Conservation (phyloP, 2,888 invertebrate species). For the Macaria liturata region DNA sequence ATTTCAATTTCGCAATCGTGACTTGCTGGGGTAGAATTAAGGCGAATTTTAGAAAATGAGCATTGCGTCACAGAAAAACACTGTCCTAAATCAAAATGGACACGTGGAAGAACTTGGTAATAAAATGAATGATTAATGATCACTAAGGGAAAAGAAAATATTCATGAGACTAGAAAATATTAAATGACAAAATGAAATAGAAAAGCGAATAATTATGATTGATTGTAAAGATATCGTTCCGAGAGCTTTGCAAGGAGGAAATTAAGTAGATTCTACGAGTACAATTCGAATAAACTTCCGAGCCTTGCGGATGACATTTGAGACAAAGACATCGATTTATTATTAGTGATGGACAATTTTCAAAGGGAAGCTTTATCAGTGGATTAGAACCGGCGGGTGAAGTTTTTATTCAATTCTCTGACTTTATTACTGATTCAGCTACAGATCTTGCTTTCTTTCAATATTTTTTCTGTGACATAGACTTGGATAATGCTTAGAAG, state of each 20-base stretch:
- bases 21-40: too few species aligned
- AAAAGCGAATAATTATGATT: conserved; percentile 27
- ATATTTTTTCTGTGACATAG: too few species aligned
- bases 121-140: conserved; percentile 25
- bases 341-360: conserved; percentile 35
- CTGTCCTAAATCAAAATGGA: conserved; percentile 25
- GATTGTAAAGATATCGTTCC: conserved; percentile 24
- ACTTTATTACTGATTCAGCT: conserved; percentile 18
- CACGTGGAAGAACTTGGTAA: conserved; percentile 37
- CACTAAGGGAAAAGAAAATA: conserved; percentile 19
- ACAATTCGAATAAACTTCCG: conserved; percentile 28
- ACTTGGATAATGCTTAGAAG: too few species aligned
- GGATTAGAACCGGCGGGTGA: conserved; percentile 23
- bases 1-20: too few species aligned
- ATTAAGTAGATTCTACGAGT: conserved; percentile 18
- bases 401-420: conserved; percentile 32
- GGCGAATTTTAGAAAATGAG: background rate
- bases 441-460: too few species aligned
- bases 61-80: too few species aligned
- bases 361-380: conserved; percentile 26
- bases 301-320: conserved; percentile 32
- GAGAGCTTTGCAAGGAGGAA: conserved; percentile 17
- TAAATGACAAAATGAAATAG: conserved; percentile 25
- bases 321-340: conserved; percentile 38
- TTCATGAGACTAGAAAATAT: conserved; percentile 10